These are phyloP conservation scores for Drosophila ficusphila DNA, from an alignment of 1,140 invertebrate species.

Conservation along the genomic window DNA sequence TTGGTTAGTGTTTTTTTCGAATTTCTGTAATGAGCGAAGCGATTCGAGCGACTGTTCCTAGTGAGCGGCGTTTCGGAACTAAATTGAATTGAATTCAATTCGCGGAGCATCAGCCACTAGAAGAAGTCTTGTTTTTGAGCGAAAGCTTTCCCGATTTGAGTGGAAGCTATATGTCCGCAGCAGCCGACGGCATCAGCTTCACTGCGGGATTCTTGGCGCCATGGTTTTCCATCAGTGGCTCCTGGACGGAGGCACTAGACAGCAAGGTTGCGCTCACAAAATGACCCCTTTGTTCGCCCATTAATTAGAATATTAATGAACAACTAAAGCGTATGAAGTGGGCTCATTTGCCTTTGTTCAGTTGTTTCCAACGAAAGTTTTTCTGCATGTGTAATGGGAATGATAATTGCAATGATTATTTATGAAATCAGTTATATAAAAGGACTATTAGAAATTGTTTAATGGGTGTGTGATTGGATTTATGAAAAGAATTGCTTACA, in stretches of 20 bases:
- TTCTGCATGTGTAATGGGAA: not conserved
- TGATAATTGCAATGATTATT: constrained; percentile 5
- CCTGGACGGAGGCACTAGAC: constrained; percentile 36
- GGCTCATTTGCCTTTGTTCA: not conserved
- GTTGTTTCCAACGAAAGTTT: not conserved
- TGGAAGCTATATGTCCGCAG: constrained; percentile 58
- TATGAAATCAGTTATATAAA: not conserved
- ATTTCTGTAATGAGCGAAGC: constrained; percentile 30
- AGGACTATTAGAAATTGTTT: not conserved
- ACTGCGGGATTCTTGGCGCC: constrained; percentile 51
- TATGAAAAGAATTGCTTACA: no score
- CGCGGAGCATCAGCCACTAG: constrained; percentile 48
- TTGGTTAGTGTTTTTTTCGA: constrained; percentile 10
- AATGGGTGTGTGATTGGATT: no score
- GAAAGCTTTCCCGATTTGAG: constrained; percentile 45
- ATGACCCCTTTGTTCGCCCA: constrained; percentile 7
- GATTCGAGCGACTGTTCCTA: constrained; percentile 47
- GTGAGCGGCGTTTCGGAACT: constrained; percentile 64
- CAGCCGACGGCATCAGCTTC: constrained; percentile 38
- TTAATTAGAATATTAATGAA: constrained; percentile 44
- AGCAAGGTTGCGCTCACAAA: constrained; percentile 9
- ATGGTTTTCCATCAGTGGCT: constrained; percentile 15
- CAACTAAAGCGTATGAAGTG: not conserved
- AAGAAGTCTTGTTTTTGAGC: constrained; percentile 29
- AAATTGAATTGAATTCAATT: constrained; percentile 61